A percentile compares a stretch with the other conserved stretches of the same genome.
Evolutionary conservation across 2,888 invertebrate species (phyloP).

Genomic region (Argyresthia goedartella): DNA sequence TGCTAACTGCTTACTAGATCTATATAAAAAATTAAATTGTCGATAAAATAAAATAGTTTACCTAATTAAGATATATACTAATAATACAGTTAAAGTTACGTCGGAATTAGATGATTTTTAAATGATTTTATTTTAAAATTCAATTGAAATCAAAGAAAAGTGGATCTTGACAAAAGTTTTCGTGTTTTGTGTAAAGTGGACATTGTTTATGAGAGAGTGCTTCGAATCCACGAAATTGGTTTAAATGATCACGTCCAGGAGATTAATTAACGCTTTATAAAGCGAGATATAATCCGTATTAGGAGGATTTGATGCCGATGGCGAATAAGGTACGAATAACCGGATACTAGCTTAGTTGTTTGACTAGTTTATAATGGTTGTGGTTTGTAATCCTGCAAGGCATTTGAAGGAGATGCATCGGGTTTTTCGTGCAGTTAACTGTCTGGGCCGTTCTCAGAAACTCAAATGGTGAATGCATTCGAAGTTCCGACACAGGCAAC

Average conservation of each 20-base stretch:
- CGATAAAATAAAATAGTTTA: conserved; percentile 15
- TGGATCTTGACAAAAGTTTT: conserved; percentile 30
- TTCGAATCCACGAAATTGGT: conserved; percentile 33
- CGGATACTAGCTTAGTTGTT: conserved; percentile 53
- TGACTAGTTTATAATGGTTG: conserved; percentile 38
- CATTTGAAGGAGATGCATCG: conserved; percentile 24
- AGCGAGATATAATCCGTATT: conserved; percentile 27
- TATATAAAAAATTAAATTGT: conserved; percentile 23
- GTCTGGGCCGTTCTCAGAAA: conserved; percentile 20
- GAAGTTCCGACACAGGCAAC: conserved; percentile 26
- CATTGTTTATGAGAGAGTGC: conserved; percentile 27
- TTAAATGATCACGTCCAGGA: conserved; percentile 23
- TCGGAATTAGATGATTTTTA: conserved; percentile 7
- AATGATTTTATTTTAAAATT: conserved; percentile 9
- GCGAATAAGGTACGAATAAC: conserved; percentile 61
- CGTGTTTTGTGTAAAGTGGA: conserved; percentile 50
- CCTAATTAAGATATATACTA: conserved; percentile 18
- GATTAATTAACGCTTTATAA: conserved; percentile 34
- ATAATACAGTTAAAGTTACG: conserved; percentile 17
- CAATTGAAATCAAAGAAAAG: conserved; percentile 10
- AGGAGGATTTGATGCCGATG: conserved; percentile 51
- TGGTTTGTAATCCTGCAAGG: conserved; percentile 30
- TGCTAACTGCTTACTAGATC: conserved; percentile 19
- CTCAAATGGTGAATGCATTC: conserved; percentile 22
- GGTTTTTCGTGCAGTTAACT: conserved; percentile 15